These are phyloP conservation scores for Xestia ashworthii DNA, from an alignment of 2,888 invertebrate genomes.

Conservation along the genomic window DNA sequence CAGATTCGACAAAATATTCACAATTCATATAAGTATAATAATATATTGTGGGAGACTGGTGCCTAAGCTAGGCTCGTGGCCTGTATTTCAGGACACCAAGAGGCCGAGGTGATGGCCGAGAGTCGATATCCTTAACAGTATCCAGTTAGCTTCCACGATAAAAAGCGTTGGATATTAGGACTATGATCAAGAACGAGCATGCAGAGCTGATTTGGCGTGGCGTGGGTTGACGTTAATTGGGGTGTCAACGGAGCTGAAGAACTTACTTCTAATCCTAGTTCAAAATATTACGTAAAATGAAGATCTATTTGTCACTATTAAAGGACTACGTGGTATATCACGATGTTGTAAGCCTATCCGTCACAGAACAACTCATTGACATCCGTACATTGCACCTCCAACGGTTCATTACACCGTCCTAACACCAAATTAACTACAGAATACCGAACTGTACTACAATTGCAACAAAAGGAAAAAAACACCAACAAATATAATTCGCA, in stretches of 20 bases:
- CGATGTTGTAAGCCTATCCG: neutral
- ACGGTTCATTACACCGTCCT: conserved; percentile 36
- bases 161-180: neutral
- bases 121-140: neutral
- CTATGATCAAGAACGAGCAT: neutral
- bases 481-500: conserved; percentile 38
- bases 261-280: neutral
- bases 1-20: too few relatives aligned
- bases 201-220: neutral
- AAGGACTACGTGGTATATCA: neutral
- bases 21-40: too few relatives aligned
- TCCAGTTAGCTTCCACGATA: neutral
- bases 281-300: neutral
- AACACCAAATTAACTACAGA: conserved; percentile 26
- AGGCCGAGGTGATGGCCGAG: too few relatives aligned
- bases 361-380: neutral
- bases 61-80: too few relatives aligned
- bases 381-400: conserved; percentile 19
- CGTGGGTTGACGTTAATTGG: neutral
- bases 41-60: too few relatives aligned
- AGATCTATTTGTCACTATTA: too few relatives aligned
- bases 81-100: too few relatives aligned
- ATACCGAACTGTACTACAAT: conserved; percentile 40
- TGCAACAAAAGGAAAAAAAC: conserved; percentile 26
- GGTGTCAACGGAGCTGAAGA: too few relatives aligned